A percentile compares a stretch with the other conserved stretches of the same genome.
Evolutionary conservation across 2,888 invertebrate species (phyloP).

Genomic region (Saturnia pavonia): DNA sequence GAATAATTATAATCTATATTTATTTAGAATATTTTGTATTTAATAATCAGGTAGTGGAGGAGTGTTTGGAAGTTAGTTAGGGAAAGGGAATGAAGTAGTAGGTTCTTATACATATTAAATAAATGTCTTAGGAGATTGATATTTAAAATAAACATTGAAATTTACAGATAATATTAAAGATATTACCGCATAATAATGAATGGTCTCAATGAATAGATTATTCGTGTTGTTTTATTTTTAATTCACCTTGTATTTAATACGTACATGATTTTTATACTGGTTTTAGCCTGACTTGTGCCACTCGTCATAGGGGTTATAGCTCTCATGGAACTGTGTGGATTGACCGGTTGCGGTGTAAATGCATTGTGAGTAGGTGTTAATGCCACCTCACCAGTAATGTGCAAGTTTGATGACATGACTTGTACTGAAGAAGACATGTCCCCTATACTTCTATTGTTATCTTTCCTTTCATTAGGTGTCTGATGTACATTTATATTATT

Average conservation of each 20-base stretch:
- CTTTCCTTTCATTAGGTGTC: conserved; percentile 1
- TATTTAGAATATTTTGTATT: too few relatives aligned
- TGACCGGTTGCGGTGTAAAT: conserved; percentile 65
- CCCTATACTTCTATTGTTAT: not conserved
- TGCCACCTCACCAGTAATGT: conserved; percentile 61
- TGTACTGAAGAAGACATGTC: conserved; percentile 6
- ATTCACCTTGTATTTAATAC: conserved; percentile 34
- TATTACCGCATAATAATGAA: too few relatives aligned
- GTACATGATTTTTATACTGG: conserved; percentile 84
- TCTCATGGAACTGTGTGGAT: conserved; percentile 80
- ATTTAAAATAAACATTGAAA: too few relatives aligned
- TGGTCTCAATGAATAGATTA: too few relatives aligned
- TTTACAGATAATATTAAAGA: too few relatives aligned
- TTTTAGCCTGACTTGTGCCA: conserved; percentile 81
- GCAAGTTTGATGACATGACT: conserved; percentile 35
- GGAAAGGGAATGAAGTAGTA: too few relatives aligned
- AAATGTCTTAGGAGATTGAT: too few relatives aligned
- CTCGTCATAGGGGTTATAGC: conserved; percentile 77
- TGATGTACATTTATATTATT: conserved; percentile 9
- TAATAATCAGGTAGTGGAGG: too few relatives aligned
- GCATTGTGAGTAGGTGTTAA: conserved; percentile 68
- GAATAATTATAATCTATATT: too few relatives aligned
- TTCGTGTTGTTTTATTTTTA: not conserved
- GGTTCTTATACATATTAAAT: too few relatives aligned
- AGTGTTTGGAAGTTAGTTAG: too few relatives aligned